Evolutionary conservation across 92 coral and sea anemone genomes (phyloP), one percentile per base, ranked within the genome.

Genomic region (Paragorgia papillata): DNA sequence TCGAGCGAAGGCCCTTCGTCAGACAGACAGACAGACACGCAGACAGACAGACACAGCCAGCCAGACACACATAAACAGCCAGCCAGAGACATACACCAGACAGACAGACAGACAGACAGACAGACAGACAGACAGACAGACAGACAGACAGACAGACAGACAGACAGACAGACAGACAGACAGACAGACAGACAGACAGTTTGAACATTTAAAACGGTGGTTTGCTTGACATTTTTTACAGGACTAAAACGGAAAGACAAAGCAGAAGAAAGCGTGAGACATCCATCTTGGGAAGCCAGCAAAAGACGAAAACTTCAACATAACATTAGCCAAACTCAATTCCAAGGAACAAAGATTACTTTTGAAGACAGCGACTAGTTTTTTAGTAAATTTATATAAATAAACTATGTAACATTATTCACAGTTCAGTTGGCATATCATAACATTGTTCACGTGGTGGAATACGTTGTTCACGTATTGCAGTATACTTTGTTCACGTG

Each of bases 271-370:
- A 37, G 43, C 43, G 60, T 29, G 17, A 71, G 64, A 29, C 97
- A 92, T 50, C 98, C 98, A 29, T 94, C 97, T 0, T 94, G 98
- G 98, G 91, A 90, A 79, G 98, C 98, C 7, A 89, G 88, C 76
- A 94, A 78, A 65, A 84, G 82, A 33, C 89, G 83, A 80, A 92
- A 90, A 33, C 81, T 76, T 31, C 85, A 86, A 73, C 91, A 91
- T 75, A 68, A 87, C 13, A 66, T 82, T 59, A 71, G 78, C 25
- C 53, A 79, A 49, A 86, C 92, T 8, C 90, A 85, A 46, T 94
- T 94, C 68, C 82, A 88, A 74, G 98, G 98, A 50, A 66, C 88
- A 81, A 94, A 89, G 58, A 90, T 90, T 30, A 88, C 63, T 43
- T 94, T 94, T 94, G 89, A 85, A 21, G 90, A 88, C 37, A 39